Conservation (phyloP, 1,140 invertebrate species). For the Amyelois transitella region DNA sequence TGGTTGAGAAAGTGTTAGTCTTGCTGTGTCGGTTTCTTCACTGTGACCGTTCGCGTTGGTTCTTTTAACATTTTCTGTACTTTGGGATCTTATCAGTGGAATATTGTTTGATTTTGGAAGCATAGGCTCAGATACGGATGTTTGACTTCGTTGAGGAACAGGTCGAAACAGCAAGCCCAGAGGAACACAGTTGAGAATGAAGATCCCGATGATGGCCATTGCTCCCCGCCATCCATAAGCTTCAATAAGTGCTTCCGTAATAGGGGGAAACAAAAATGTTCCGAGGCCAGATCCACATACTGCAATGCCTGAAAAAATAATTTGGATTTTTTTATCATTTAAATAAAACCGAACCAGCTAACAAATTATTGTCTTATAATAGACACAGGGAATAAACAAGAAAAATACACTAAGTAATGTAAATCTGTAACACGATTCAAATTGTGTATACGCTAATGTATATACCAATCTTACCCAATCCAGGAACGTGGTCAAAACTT, state of each 20-base stretch:
- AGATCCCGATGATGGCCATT: constrained; percentile 86
- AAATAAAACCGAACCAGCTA: too few species aligned
- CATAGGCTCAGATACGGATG: constrained; percentile 60
- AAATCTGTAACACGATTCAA: too few species aligned
- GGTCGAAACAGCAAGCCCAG: constrained; percentile 90
- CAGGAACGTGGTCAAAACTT: too few species aligned
- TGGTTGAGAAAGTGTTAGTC: constrained; percentile 79
- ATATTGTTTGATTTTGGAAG: constrained; percentile 57
- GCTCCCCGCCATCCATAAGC: constrained; percentile 82
- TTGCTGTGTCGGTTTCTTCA: constrained; percentile 63
- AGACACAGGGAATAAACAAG: too few species aligned
- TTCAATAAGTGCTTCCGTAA: constrained; percentile 80
- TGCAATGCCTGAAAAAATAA: constrained; percentile 79
- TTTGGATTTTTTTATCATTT: neutral
- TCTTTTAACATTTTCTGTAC: constrained; percentile 68
- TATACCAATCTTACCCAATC: too few species aligned
- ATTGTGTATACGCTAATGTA: too few species aligned
- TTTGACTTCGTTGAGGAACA: constrained; percentile 51
- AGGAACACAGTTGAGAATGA: constrained; percentile 88
- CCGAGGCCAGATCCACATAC: constrained; percentile 95
- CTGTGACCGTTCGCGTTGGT: constrained; percentile 60
- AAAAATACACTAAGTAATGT: too few species aligned
- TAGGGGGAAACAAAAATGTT: constrained; percentile 88
- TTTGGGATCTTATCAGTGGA: constrained; percentile 70
- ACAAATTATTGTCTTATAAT: too few species aligned